phyloP scores from a whole-genome alignment of 2,888 invertebrate genomes.

The Lasioglossum pauxillum region DNA sequence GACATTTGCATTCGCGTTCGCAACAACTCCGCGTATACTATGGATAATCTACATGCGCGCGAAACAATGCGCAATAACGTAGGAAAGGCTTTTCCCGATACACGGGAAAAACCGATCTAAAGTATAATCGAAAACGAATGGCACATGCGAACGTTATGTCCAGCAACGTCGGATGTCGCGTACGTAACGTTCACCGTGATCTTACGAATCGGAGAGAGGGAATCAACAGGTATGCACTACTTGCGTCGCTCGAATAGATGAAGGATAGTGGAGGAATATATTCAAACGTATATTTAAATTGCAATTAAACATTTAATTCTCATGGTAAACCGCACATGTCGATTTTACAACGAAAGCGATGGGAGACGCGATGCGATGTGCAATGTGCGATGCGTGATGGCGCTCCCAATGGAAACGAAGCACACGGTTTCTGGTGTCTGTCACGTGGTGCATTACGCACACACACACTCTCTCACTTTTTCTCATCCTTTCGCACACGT shows the following conservation, averaged over 20 bases:
- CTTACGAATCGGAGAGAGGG: background rate
- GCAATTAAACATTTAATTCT: conserved; percentile 12
- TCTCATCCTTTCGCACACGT: background rate
- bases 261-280: conserved; percentile 11
- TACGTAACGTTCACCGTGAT: background rate
- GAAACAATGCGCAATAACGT: background rate
- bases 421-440: background rate
- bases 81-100: background rate
- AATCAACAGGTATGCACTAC: background rate
- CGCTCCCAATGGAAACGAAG: background rate
- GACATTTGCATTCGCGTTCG: background rate
- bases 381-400: background rate
- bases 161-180: background rate
- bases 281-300: background rate
- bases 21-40: background rate
- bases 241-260: background rate
- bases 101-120: background rate
- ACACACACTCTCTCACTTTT: background rate
- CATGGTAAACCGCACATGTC: background rate
- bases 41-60: background rate
- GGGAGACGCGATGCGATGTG: background rate
- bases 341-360: conserved; percentile 2
- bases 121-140: background rate
- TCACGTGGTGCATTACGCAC: background rate
- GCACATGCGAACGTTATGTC: background rate